A percentile compares a stretch with the other conserved stretches of the same genome.
Evolutionary conservation across 2,888 invertebrate genomes (phyloP).

Genomic region (Tetranychus truncatus): DNA sequence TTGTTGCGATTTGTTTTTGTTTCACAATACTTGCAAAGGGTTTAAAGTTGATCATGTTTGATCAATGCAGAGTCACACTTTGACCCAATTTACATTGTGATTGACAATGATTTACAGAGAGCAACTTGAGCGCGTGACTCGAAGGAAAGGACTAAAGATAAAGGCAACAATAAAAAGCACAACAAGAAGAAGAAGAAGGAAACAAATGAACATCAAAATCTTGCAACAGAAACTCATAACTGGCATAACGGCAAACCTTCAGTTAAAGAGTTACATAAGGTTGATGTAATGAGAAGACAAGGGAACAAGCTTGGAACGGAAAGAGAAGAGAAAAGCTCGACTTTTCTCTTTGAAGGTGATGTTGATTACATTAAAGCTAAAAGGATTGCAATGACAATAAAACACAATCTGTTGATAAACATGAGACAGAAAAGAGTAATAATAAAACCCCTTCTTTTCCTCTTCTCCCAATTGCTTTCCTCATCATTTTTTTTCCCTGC

Average conservation of each 20-base stretch:
- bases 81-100: background rate
- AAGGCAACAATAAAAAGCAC: background rate
- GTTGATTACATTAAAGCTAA: background rate
- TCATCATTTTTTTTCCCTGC: background rate
- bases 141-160: background rate
- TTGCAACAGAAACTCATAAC: background rate
- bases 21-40: no score
- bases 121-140: no score
- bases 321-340: no score
- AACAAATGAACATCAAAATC: background rate
- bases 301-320: no score
- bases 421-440: background rate
- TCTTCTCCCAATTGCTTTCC: background rate
- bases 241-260: no score
- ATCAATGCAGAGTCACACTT: background rate
- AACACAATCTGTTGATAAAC: background rate
- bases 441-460: background rate
- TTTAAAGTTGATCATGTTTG: background rate
- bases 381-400: background rate
- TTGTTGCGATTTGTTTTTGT: no score
- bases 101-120: background rate
- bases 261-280: no score
- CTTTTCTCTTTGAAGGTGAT: background rate
- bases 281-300: no score
- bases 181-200: background rate